Conservation (phyloP, 2,113 vertebrate genomes). For the Leptobrachium ailaonicum region DNA sequence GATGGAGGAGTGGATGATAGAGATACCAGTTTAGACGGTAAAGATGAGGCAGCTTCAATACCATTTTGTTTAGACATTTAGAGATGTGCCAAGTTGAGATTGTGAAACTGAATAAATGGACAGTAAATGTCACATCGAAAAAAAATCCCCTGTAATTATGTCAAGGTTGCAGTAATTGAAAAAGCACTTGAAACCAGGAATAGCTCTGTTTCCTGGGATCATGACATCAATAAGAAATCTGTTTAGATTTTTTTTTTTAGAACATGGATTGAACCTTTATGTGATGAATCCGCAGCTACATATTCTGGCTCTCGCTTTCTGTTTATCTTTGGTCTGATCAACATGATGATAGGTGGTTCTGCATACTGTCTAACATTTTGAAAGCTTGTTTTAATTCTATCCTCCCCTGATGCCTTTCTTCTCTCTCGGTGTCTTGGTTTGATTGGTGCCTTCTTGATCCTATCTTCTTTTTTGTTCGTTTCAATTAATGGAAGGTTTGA, state of each 20-base stretch:
- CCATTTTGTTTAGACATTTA: neutral
- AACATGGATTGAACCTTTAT: constrained; percentile 26
- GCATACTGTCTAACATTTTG: constrained; percentile 40
- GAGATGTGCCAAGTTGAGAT: neutral
- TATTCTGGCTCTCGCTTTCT: constrained; percentile 32
- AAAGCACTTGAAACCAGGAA: neutral
- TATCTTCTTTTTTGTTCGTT: constrained; percentile 38
- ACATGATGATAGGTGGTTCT: constrained; percentile 41
- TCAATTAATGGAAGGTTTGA: constrained; percentile 43
- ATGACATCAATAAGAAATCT: constrained; percentile 34
- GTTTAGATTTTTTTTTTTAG: constrained; percentile 7
- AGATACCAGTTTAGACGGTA: too few relatives aligned
- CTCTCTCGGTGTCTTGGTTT: constrained; percentile 23
- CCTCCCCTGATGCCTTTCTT: constrained; percentile 25
- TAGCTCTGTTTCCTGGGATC: constrained; percentile 6
- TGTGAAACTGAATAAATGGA: neutral
- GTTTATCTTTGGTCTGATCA: constrained; percentile 43
- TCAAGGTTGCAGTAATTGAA: constrained; percentile 17
- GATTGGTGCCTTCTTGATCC: constrained; percentile 45
- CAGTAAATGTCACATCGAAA: constrained; percentile 1
- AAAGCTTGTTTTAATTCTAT: constrained; percentile 45
- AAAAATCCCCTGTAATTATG: constrained; percentile 4
- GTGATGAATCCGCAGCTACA: constrained; percentile 41
- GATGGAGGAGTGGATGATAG: too few relatives aligned
- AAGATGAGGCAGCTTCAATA: too few relatives aligned